Percentiles rank a stretch among this genome's conserved stretches.
phyloP scores from a whole-genome alignment of 2,113 vertebrate species.

The Oryzias melastigma region DNA sequence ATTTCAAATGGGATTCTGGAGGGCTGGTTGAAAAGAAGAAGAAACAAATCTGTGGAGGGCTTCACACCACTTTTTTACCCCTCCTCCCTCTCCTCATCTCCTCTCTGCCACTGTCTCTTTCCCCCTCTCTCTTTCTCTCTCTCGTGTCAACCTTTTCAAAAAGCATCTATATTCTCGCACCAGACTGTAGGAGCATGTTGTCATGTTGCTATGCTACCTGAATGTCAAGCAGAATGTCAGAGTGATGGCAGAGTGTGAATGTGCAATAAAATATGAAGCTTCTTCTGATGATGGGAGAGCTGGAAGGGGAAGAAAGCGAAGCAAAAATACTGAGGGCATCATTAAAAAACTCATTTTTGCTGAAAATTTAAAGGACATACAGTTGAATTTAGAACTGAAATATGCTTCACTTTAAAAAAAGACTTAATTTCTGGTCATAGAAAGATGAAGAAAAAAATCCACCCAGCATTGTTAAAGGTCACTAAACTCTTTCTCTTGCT shows the following conservation, averaged over 20 bases:
- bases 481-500: too few species aligned
- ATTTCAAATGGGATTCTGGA: conserved; percentile 72
- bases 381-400: too few species aligned
- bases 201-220: conserved; percentile 81
- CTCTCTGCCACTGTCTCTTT: conserved; percentile 8
- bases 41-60: conserved; percentile 50
- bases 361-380: too few species aligned
- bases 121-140: conserved; percentile 31
- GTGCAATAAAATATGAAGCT: conserved; percentile 50
- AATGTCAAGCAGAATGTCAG: conserved; percentile 79
- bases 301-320: not conserved
- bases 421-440: too few species aligned
- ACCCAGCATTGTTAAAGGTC: too few species aligned
- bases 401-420: too few species aligned
- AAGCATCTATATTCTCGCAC: conserved; percentile 73
- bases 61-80: conserved; percentile 34
- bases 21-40: conserved; percentile 50
- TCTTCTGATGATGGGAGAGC: conserved; percentile 35
- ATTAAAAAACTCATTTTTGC: not conserved
- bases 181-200: conserved; percentile 73
- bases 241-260: conserved; percentile 64
- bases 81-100: conserved; percentile 10
- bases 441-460: too few species aligned
- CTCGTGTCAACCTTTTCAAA: conserved; percentile 80
- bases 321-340: not conserved